Evolutionary conservation across 2,113 vertebrate genomes (phyloP).

Genomic region (Dermatemys mawii): DNA sequence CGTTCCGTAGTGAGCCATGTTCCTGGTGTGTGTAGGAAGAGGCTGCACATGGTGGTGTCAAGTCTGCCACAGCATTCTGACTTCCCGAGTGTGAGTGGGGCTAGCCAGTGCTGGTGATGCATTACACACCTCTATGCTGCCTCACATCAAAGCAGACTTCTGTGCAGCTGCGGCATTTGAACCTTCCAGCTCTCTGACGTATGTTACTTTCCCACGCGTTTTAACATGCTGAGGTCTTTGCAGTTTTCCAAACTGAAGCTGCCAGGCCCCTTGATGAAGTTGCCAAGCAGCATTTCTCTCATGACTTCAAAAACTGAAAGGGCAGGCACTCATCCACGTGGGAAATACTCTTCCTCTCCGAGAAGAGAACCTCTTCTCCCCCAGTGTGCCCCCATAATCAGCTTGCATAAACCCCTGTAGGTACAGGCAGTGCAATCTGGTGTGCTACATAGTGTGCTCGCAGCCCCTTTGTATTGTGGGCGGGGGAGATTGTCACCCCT

Average conservation of each 20-base stretch:
- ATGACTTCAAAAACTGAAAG: neutral
- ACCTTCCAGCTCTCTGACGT: neutral
- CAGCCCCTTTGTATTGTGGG: neutral
- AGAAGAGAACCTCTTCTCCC: conserved; percentile 3
- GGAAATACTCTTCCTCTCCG: neutral
- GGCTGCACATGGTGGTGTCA: neutral
- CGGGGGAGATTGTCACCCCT: conserved; percentile 13
- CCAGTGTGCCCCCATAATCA: neutral
- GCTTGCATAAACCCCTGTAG: neutral
- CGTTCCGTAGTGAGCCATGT: neutral
- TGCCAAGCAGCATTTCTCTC: neutral
- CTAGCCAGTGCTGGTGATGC: neutral
- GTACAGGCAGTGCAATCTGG: neutral
- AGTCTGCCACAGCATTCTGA: neutral
- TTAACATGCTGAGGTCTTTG: neutral
- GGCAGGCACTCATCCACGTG: neutral
- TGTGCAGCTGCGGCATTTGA: fast-evolving
- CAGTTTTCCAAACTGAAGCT: neutral
- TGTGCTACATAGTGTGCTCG: conserved; percentile 49
- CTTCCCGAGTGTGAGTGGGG: fast-evolving
- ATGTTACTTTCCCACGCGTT: fast-evolving
- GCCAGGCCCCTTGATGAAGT: neutral
- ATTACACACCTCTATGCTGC: neutral
- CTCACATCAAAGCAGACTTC: neutral
- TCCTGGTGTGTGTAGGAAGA: neutral